Percentiles rank a stretch among this genome's conserved stretches.
phyloP scores from a whole-genome alignment of 1,140 invertebrate species.

The Hycleus cichorii region DNA sequence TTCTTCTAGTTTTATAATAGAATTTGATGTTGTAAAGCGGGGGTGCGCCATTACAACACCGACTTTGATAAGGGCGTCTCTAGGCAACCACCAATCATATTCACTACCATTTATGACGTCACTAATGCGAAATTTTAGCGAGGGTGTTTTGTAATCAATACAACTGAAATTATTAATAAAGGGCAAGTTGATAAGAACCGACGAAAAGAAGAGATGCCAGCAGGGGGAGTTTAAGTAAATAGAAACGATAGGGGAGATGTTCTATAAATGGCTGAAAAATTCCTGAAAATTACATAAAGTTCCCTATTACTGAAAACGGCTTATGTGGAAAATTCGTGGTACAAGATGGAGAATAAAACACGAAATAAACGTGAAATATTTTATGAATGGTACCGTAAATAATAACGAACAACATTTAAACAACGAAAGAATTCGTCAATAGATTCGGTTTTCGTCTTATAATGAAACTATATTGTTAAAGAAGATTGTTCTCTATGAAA shows the following conservation, averaged over 20 bases:
- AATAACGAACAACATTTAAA: conserved; percentile 8
- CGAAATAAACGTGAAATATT: conserved; percentile 18
- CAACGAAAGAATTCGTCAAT: too few species aligned
- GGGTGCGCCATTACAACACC: conserved; percentile 28
- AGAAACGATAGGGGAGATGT: too few species aligned
- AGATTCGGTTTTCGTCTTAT: background rate
- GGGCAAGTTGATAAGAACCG: too few species aligned
- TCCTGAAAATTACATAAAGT: too few species aligned
- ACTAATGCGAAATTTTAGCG: conserved; percentile 23
- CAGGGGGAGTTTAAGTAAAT: too few species aligned
- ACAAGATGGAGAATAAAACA: too few species aligned
- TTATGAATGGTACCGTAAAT: conserved; percentile 34
- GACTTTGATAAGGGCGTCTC: conserved; percentile 28
- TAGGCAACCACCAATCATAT: conserved; percentile 35
- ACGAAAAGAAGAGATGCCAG: too few species aligned
- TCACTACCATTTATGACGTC: conserved; percentile 28
- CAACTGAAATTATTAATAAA: conserved; percentile 19
- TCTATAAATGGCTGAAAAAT: too few species aligned
- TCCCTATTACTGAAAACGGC: too few species aligned
- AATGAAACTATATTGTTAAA: background rate
- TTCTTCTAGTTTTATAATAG: background rate
- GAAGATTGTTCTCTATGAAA: conserved; percentile 18
- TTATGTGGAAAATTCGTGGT: too few species aligned
- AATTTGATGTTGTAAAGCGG: conserved; percentile 16
- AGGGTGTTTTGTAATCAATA: conserved; percentile 28